Evolutionary conservation across 2,888 invertebrate species (phyloP).

Genomic region (Nephrotoma appendiculata): DNA sequence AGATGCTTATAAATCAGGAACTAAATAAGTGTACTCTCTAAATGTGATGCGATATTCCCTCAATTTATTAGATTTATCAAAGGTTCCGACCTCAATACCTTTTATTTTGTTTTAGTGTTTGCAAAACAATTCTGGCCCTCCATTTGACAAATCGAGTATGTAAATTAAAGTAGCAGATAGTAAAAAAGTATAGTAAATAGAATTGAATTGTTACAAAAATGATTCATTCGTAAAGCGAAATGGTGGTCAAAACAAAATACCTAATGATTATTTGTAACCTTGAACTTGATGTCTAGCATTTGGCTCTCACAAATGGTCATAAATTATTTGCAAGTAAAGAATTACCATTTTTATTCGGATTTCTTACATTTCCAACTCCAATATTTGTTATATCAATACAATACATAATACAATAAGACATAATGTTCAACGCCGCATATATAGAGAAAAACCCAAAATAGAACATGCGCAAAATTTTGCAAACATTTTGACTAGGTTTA

Average conservation of each 20-base stretch:
- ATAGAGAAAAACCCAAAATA: neutral
- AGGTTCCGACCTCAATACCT: too few species aligned
- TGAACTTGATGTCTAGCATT: neutral
- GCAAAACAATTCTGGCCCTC: too few species aligned
- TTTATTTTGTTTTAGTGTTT: too few species aligned
- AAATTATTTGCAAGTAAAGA: neutral
- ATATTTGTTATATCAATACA: too few species aligned
- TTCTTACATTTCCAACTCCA: too few species aligned
- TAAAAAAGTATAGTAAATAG: neutral
- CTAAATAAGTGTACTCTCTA: too few species aligned
- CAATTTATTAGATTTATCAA: too few species aligned
- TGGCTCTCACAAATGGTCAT: neutral
- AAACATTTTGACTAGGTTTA: neutral
- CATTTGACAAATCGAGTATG: too few species aligned
- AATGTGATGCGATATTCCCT: too few species aligned
- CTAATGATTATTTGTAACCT: neutral
- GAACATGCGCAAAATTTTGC: neutral
- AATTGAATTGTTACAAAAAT: neutral
- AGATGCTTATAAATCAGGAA: too few species aligned
- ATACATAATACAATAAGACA: too few species aligned
- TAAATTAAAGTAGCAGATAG: too few species aligned
- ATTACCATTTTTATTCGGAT: neutral
- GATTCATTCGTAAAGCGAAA: neutral
- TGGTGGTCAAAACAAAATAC: neutral
- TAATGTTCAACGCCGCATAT: neutral